Evolutionary conservation across 2,797 vertebrate genomes (phyloP), one percentile per base, ranked within the genome.

Genomic region (Monodelphis domestica): DNA sequence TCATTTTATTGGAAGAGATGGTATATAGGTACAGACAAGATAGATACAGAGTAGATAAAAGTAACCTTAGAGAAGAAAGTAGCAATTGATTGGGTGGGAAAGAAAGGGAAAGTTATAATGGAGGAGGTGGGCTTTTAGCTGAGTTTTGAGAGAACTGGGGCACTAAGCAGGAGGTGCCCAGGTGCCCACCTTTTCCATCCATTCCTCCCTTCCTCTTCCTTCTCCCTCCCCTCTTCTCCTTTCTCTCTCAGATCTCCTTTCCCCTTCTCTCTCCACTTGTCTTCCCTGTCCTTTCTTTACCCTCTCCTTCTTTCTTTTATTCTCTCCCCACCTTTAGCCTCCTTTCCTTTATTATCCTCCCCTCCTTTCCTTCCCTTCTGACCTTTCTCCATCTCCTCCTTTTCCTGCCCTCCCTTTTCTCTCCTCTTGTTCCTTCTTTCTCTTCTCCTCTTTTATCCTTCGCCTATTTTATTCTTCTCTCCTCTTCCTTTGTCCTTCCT

Each of bases 401-500:
- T 45, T 21, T 78, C 17, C 45, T 10, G 9, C 38, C 53, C 54
- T 26, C 11, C 53, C 53, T 5, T 11, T 53, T 11, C 53, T 53
- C 53, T 11, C 53, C 53, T 53, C n/a, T n/a, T n/a, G 11, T 17
- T 21, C 21, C 53, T 11, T 53, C 53, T 53, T 2, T 33, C 33
- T 4, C 12, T 4, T n/a, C 59, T 14, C 33, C 59, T 63, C 56
- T 5, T 57, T 30, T 57, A 12, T 57, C 56, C 10, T 30, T 4
- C 56, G 56, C 28, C 29, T 10, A 6, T 28, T 7, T 11, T 3
- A 9, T 11, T 30, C 10, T 4, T 29, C 9, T 3, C 12, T 11
- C 33, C 33, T 6, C 12, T 5, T 6, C 2, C 59, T 4, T 2
- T 1, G 5, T 7, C 29, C 12, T 30, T 2, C 29, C 28, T 12